phyloP scores from a whole-genome alignment of 2,797 vertebrate species.

The Triplophysa bombifrons region DNA sequence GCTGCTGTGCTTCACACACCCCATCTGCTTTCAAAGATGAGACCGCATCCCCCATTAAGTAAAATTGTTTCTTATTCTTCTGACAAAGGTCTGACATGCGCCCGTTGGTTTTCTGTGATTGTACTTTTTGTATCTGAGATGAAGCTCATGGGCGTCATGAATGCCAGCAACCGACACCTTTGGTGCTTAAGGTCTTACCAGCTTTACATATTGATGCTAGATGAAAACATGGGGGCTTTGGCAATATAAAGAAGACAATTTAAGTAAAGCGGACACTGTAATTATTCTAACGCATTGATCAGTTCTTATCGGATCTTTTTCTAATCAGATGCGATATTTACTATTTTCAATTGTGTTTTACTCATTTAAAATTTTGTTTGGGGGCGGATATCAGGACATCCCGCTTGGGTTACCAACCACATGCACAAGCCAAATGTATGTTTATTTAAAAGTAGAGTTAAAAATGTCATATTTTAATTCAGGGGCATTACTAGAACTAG shows the following conservation, averaged over 20 bases:
- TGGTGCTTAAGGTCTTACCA: not conserved
- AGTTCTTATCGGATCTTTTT: too few species aligned
- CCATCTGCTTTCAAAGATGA: conserved; percentile 58
- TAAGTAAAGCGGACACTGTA: not conserved
- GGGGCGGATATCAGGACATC: not conserved
- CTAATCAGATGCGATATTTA: too few species aligned
- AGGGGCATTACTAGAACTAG: not conserved
- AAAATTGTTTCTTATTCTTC: conserved; percentile 25
- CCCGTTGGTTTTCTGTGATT: not conserved
- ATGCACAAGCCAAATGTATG: not conserved
- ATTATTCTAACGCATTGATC: too few species aligned
- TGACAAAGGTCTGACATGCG: conserved; percentile 9
- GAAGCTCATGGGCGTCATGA: not conserved
- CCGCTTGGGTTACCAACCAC: not conserved
- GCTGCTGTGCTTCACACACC: conserved; percentile 53
- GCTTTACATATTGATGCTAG: not conserved
- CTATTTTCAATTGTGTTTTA: too few species aligned
- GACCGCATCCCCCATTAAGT: conserved; percentile 40
- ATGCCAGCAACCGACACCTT: not conserved
- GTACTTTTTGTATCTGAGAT: not conserved
- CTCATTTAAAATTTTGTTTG: not conserved
- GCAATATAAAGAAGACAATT: not conserved
- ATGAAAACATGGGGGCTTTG: not conserved
- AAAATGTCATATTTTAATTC: not conserved
- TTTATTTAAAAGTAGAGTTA: not conserved